Evolutionary conservation across 1,140 invertebrate genomes (phyloP), one percentile per base, ranked within the genome.

Genomic region (Nomia melanderi): DNA sequence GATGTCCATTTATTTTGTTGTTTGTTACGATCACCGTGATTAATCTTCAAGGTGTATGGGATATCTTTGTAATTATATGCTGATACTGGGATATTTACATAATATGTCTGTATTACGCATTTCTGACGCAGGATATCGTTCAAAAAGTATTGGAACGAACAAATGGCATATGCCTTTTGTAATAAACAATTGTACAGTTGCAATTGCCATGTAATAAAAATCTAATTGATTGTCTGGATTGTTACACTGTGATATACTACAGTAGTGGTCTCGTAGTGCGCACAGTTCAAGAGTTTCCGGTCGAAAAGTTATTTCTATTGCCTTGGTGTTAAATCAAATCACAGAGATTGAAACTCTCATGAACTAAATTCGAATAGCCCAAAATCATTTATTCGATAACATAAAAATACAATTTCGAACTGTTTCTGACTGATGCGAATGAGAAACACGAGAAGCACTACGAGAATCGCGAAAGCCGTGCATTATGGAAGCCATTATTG

Each of bases 201-300:
- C 82, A 69, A 81, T 85, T 85, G 75, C 67, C 56, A 69, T 56
- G 33, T 74, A 50, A 74, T 62, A 78, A 77, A 75, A 70, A 72
- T 69, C 77, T 69, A 78, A 78, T 79, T 53, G 75, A 85, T 65
- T 78, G 72, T 84, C 75, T 85, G 75, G 31, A 83, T 85, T 56
- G 54, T 85, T 85, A 78, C 57, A 85, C 83, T 85, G 83, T 85
- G 83, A 85, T 85, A 85, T 73, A 84, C 57, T 80, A 7, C 47
- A 50, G 47, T n/a, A 50, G n/a, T 50, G 47, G 8, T 50, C n/a
- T n/a, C 47, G 47, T n/a, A n/a, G 47, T 50, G 5, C 17, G 47
- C 20, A 50, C 7, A 50, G 47, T n/a, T 50, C 47, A n/a, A 6
- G 47, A 20, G 1, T 47, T 50, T 17, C 47, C 4, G 4, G 41